Conservation (phyloP, 2,888 invertebrate genomes). For the Hemithea aestivaria region DNA sequence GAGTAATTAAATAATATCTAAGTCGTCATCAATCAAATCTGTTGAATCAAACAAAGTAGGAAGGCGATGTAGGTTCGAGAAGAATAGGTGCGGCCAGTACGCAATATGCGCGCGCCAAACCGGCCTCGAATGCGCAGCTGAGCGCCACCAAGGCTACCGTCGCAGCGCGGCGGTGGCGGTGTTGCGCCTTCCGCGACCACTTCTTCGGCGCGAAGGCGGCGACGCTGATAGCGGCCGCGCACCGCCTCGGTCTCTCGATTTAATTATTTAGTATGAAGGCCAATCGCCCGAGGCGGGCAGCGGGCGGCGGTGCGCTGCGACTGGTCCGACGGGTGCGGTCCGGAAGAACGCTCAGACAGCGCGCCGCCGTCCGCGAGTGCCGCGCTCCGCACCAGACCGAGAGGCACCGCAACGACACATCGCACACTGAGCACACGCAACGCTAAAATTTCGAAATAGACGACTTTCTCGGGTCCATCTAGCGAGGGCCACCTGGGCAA, state of each 20-base stretch:
- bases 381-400: conserved; percentile 66
- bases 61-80: conserved; percentile 47
- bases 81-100: conserved; percentile 63
- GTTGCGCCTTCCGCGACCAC: conserved; percentile 68
- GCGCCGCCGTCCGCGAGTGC: conserved; percentile 71
- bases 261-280: conserved; percentile 77
- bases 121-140: conserved; percentile 74
- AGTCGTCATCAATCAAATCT: conserved; percentile 49
- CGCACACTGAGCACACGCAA: conserved; percentile 64
- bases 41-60: conserved; percentile 43
- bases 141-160: conserved; percentile 75
- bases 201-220: conserved; percentile 54
- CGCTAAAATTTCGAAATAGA: conserved; percentile 73
- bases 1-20: conserved; percentile 20
- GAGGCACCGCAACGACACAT: conserved; percentile 73
- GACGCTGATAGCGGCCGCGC: conserved; percentile 31
- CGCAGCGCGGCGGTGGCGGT: conserved; percentile 62
- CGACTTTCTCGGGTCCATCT: conserved; percentile 69
- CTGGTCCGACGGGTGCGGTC: conserved; percentile 76
- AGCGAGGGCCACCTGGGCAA: conserved; percentile 59
- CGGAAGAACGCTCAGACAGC: conserved; percentile 75
- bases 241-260: conserved; percentile 63
- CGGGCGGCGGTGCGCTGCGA: conserved; percentile 71
- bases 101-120: conserved; percentile 67
- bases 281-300: conserved; percentile 75